Conservation (phyloP, 1,140 invertebrate species). For the Aleiodes sp. region DNA sequence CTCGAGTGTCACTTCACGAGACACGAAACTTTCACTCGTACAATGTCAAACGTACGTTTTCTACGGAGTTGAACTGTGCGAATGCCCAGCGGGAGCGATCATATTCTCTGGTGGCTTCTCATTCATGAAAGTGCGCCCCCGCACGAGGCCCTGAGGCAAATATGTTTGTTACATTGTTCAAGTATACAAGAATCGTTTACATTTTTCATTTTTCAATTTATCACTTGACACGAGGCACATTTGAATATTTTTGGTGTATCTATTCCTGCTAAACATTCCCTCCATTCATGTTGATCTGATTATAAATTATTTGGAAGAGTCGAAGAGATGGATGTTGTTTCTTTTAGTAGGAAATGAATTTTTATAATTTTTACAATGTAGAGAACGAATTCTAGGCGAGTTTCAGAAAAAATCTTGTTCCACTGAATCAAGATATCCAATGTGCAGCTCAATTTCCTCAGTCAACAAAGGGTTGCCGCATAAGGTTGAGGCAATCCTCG, state of each 20-base stretch:
- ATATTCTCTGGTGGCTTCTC: slow-evolving; percentile 5
- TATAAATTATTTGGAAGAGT: no score
- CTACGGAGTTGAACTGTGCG: slow-evolving; percentile 39
- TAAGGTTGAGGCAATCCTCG: not conserved
- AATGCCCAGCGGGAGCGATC: slow-evolving; percentile 28
- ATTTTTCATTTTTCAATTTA: not conserved
- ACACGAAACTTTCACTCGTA: slow-evolving; percentile 48
- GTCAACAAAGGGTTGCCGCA: slow-evolving; percentile 15
- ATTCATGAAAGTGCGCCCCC: not conserved
- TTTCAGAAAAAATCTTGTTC: not conserved
- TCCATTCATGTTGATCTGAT: no score
- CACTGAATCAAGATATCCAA: not conserved
- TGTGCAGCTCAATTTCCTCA: not conserved
- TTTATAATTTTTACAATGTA: no score
- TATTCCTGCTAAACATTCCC: no score
- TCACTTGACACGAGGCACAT: not conserved
- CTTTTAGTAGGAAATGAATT: no score
- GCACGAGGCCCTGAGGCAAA: not conserved
- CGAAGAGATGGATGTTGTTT: no score
- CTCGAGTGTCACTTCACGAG: slow-evolving; percentile 48
- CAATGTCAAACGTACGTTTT: slow-evolving; percentile 5
- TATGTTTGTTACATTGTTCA: not conserved
- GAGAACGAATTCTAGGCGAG: no score
- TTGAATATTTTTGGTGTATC: no score
- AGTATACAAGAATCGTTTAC: not conserved